phyloP scores from a whole-genome alignment of 2,797 vertebrate species.

The Fratercula arctica region DNA sequence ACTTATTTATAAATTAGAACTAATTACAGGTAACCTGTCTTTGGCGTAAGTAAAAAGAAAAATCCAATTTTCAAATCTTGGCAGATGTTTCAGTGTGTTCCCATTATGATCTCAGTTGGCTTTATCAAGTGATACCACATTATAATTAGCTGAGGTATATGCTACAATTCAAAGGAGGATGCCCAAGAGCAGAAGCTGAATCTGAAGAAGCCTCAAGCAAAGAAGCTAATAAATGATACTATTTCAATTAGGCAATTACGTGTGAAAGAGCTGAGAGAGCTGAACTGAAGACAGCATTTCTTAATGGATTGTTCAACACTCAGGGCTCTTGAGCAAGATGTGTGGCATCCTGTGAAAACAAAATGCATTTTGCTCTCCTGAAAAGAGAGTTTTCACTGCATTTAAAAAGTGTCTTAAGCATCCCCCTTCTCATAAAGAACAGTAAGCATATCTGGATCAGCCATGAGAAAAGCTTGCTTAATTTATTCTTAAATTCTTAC shows the following conservation, averaged over 20 bases:
- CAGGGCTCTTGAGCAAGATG: constrained; percentile 37
- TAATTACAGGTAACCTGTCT: constrained; percentile 77
- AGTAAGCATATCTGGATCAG: background rate
- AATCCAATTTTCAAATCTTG: constrained; percentile 57
- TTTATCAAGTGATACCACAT: constrained; percentile 69
- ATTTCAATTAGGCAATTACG: constrained; percentile 66
- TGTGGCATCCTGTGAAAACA: background rate
- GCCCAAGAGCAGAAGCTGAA: constrained; percentile 50
- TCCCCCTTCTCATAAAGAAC: background rate
- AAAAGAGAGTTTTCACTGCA: background rate
- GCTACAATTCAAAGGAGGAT: constrained; percentile 63
- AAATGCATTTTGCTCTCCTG: background rate
- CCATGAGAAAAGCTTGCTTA: background rate
- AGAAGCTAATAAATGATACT: constrained; percentile 63
- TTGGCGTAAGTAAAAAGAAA: constrained; percentile 57
- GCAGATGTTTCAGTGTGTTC: constrained; percentile 61
- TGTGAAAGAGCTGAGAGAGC: constrained; percentile 58
- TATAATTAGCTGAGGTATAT: constrained; percentile 70
- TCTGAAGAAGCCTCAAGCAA: constrained; percentile 56
- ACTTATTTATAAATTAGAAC: constrained; percentile 78
- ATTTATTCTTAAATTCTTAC: background rate
- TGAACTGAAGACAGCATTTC: constrained; percentile 45
- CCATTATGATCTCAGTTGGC: constrained; percentile 75
- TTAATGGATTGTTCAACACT: constrained; percentile 27
- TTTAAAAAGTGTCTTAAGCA: background rate